Percentiles rank a stretch among this genome's conserved stretches.
These are phyloP conservation scores for Falco punctatus DNA, from an alignment of 2,113 vertebrate genomes.

Conservation along the genomic window DNA sequence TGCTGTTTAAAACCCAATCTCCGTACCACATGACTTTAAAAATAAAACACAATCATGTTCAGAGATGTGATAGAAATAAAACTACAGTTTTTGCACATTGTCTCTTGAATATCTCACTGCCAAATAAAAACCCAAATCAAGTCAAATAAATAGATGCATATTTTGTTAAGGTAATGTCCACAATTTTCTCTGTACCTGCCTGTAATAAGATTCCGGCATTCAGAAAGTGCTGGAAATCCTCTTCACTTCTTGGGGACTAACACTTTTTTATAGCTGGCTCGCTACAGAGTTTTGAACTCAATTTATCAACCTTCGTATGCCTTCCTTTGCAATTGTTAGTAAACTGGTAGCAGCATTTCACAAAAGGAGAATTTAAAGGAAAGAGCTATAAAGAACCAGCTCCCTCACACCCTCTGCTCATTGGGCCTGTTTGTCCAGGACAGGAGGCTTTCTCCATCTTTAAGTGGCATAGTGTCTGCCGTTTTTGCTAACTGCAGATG, in stretches of 20 bases:
- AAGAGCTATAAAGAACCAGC: constrained; percentile 48
- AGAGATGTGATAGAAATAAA: constrained; percentile 73
- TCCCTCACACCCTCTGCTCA: constrained; percentile 57
- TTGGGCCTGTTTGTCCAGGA: constrained; percentile 63
- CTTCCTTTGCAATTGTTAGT: constrained; percentile 83
- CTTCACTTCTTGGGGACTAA: constrained; percentile 70
- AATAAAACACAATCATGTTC: constrained; percentile 52
- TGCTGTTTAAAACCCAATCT: constrained; percentile 51
- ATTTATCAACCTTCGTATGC: constrained; percentile 66
- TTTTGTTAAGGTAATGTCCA: constrained; percentile 87
- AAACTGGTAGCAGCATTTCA: constrained; percentile 91
- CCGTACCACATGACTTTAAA: constrained; percentile 36
- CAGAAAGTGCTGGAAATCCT: constrained; percentile 70
- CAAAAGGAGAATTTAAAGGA: constrained; percentile 78
- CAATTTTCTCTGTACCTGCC: constrained; percentile 76
- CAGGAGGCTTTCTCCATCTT: constrained; percentile 69
- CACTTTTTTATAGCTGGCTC: constrained; percentile 76
- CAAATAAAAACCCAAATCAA: constrained; percentile 79
- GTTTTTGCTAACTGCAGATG: constrained; percentile 77
- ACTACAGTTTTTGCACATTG: constrained; percentile 72
- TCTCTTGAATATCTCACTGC: constrained; percentile 73
- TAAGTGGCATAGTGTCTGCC: constrained; percentile 73
- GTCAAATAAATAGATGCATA: constrained; percentile 94
- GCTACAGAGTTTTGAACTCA: constrained; percentile 79
- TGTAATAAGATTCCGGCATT: constrained; percentile 70